Evolutionary conservation across 2,797 vertebrate genomes (phyloP), one percentile per base, ranked within the genome.

Genomic region (Eidolon dupreanum): DNA sequence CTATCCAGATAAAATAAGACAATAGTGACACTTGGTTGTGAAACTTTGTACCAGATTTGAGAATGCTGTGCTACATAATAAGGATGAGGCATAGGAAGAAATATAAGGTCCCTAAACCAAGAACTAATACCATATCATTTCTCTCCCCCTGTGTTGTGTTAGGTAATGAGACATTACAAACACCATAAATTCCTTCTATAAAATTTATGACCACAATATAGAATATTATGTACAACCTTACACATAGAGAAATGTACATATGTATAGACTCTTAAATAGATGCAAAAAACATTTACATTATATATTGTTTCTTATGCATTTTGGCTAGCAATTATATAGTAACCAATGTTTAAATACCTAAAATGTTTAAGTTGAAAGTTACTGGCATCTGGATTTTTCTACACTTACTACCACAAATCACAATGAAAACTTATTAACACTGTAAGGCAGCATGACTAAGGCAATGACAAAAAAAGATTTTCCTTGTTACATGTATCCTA

Each of bases 401-500:
- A 61, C 59, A 36, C 36, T 88, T 43, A 70, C 36, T 41, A 93
- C 22, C n/a, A 87, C 12, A 86, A 65, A 61, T 43, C 41, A 22
- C 28, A 89, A 86, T 90, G 81, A 78, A 46, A 46, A 46, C 65
- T 74, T 84, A 94, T 19, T 86, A 75, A 66, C 41, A 71, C 0
- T 28, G 6, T 28, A 83, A 84, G 61, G 65, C n/a, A 79, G 43
- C n/a, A 66, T 10, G 41, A 70, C 20, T 57, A 28, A 55, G 33
- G 82, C 59, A 93, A 31, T 66, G 53, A 87, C 24, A 85, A 65
- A 41, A 75, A 84, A 41, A 94, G 59, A 85, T 57, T 91, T 88
- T 65, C 59, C 53, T 36, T 41, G 90, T 31, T 78, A 88, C 12
- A 16, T 9, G n/a, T 19, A 81, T 46, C 74, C 68, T 74, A 75